Evolutionary conservation across 37 sponge, comb jelly and placozoan species (phyloP), one percentile per base, ranked within the genome.

Genomic region (Crambe crambe): DNA sequence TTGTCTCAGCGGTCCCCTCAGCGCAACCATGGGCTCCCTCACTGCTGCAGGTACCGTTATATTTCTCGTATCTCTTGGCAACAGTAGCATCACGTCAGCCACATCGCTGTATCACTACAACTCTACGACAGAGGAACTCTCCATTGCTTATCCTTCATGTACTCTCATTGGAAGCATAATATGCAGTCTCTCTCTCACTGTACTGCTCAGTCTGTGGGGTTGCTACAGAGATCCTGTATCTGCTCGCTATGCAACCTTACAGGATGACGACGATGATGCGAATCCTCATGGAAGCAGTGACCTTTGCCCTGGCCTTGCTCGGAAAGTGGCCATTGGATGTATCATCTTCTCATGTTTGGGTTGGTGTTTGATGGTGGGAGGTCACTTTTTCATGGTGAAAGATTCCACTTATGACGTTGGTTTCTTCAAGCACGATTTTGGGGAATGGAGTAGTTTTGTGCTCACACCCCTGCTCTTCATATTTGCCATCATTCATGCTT

Each of bases 391-490:
- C 32, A 26, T 30, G 9, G 30, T 65, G 17, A n/a, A n/a, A n/a
- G 30, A 65, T 9, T 30, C 32, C 27, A 31, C 31, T 9, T 17
- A 65, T 30, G 34, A 65, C 35, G 15, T 65, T 3, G 25, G 25
- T 30, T 31, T 65, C 66, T 65, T 65, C 30, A n/a, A n/a, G n/a
- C n/a, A n/a, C n/a, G 66, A 65, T 65, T 65, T 65, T 65, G 66
- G 66, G 32, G 2, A 31, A 9, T 65, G 66, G 66, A 34, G 66
- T 2, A 32, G 32, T 34, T 30, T 29, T 26, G 66, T 65, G 2
- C 35, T 32, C 31, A 31, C 66, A 30, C 71, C 71, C 3, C 42
- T 70, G 23, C 71, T 70, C 37, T 26, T 42, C n/a, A 5, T 70
- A 10, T 40, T 42, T 17, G 21, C 42, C 12, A 12, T 70, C 6